phyloP scores from a whole-genome alignment of 2,113 vertebrate species.

The Catharus fuscescens region DNA sequence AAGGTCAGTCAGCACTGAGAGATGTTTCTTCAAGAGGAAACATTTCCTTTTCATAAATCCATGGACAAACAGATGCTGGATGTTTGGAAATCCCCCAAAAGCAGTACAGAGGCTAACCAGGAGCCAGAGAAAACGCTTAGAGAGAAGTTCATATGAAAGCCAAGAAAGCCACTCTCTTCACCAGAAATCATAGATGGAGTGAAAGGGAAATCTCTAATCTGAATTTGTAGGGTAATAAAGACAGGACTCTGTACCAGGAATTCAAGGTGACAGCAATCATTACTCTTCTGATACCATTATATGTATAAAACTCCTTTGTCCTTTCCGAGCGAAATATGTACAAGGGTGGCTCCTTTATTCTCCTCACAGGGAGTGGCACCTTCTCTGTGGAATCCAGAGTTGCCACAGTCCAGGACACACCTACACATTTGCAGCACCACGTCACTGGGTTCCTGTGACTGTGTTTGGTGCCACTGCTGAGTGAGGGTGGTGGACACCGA shows the following conservation, averaged over 20 bases:
- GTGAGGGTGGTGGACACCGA: rapidly evolving
- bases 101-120: neutral
- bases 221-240: neutral
- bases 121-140: neutral
- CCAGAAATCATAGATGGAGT: neutral
- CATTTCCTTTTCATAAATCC: neutral
- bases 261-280: neutral
- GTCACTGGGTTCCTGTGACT: neutral
- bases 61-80: neutral
- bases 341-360: neutral
- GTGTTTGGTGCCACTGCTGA: neutral
- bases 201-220: neutral
- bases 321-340: rapidly evolving
- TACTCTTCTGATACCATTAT: neutral
- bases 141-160: neutral
- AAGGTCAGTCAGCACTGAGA: neutral
- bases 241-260: constrained; percentile 36
- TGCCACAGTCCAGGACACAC: neutral
- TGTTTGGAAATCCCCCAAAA: neutral
- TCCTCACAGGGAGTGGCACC: neutral
- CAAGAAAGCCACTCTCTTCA: neutral
- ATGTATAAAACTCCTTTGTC: neutral
- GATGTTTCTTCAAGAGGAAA: neutral
- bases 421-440: neutral
- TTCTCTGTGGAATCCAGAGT: neutral